Conservation (phyloP, 2,888 invertebrate species). For the Hemithea aestivaria region DNA sequence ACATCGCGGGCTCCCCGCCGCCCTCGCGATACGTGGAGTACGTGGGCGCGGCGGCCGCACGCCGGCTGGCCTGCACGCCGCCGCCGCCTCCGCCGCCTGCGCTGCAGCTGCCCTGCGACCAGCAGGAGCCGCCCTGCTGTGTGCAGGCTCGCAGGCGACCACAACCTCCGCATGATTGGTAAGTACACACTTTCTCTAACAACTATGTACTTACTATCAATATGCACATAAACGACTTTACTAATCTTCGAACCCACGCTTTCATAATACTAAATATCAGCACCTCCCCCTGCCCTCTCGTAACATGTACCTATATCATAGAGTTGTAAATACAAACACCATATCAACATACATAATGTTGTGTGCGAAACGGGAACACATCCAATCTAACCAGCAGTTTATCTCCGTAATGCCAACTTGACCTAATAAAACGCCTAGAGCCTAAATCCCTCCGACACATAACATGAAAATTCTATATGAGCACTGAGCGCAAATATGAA, state of each 20-base stretch:
- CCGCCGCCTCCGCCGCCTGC: constrained; percentile 73
- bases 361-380: too few relatives aligned
- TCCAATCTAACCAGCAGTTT: neutral
- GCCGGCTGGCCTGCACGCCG: constrained; percentile 76
- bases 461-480: neutral
- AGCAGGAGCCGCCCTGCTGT: constrained; percentile 77
- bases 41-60: constrained; percentile 81
- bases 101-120: constrained; percentile 69
- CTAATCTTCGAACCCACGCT: too few relatives aligned
- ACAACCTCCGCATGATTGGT: constrained; percentile 80
- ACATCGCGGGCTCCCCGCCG: constrained; percentile 64
- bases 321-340: too few relatives aligned
- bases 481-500: neutral
- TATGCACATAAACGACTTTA: too few relatives aligned
- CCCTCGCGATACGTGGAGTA: constrained; percentile 80
- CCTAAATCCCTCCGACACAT: neutral
- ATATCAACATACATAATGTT: too few relatives aligned
- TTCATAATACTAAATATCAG: too few relatives aligned
- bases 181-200: constrained; percentile 42
- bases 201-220: too few relatives aligned
- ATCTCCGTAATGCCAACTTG: constrained; percentile 8
- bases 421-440: too few relatives aligned
- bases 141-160: constrained; percentile 78
- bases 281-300: too few relatives aligned
- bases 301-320: too few relatives aligned